Conservation (phyloP, 1,140 invertebrate species). For the Drosophila kanapiae region DNA sequence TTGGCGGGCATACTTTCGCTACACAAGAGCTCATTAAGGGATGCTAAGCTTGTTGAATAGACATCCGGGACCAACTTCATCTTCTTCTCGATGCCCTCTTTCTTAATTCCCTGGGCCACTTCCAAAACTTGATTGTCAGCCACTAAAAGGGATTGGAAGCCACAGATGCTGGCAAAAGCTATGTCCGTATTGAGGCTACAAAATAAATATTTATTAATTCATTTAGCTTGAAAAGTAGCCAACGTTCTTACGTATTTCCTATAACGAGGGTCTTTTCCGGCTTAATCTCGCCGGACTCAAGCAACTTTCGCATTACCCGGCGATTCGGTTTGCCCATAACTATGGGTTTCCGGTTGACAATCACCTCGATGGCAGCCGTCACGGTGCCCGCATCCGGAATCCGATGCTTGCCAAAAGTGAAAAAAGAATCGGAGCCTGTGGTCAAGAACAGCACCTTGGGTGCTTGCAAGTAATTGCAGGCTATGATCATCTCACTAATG, state of each 20-base stretch:
- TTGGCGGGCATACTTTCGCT: background rate
- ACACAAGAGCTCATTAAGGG: constrained; percentile 23
- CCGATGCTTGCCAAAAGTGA: constrained; percentile 14
- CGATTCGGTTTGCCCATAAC: constrained; percentile 70
- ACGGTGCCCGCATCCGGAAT: constrained; percentile 43
- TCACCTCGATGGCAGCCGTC: constrained; percentile 38
- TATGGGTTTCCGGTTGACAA: constrained; percentile 46
- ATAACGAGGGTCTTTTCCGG: constrained; percentile 61
- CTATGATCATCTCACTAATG: constrained; percentile 33
- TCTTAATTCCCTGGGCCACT: constrained; percentile 31
- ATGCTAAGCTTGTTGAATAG: constrained; percentile 24
- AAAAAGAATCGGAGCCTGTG: constrained; percentile 33
- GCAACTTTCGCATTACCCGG: constrained; percentile 24
- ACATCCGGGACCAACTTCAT: constrained; percentile 47
- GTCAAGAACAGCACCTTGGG: constrained; percentile 36
- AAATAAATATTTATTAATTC: background rate
- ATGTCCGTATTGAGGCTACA: constrained; percentile 57
- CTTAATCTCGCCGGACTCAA: constrained; percentile 30
- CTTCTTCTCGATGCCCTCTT: constrained; percentile 25
- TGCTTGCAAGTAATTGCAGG: constrained; percentile 44
- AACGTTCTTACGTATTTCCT: constrained; percentile 55
- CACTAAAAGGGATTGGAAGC: constrained; percentile 63
- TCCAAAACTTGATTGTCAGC: constrained; percentile 35
- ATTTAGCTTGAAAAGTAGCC: background rate
- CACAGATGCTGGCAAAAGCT: constrained; percentile 49